Conservation (phyloP, 2,888 invertebrate genomes). For the Euspilapteryx auroguttella region DNA sequence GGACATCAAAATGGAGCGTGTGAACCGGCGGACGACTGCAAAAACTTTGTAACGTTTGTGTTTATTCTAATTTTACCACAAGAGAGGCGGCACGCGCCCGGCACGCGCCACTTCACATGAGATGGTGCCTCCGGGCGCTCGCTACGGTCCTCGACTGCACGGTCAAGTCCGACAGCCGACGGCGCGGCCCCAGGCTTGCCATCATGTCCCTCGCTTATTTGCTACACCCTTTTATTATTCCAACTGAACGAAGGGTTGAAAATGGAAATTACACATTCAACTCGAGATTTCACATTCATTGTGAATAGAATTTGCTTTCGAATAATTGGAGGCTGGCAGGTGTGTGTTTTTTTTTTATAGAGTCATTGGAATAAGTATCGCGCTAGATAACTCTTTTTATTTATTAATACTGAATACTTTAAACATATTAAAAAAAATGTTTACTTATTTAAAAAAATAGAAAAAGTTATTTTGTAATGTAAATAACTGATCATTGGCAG, state of each 20-base stretch:
- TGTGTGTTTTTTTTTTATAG: no score
- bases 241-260: no score
- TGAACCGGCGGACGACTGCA: constrained; percentile 6
- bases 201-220: constrained; percentile 4
- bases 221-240: constrained; percentile 18
- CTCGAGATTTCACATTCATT: constrained; percentile 11
- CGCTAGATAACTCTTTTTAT: no score
- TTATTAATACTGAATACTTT: no score
- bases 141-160: background rate
- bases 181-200: no score
- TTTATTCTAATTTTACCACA: constrained; percentile 21
- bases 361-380: no score
- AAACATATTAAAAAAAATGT: no score
- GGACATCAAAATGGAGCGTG: no score
- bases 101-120: constrained; percentile 20
- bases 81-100: constrained; percentile 21
- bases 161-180: background rate
- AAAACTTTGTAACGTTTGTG: constrained; percentile 12
- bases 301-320: constrained; percentile 4
- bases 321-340: constrained; percentile 5
- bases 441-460: no score
- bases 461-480: no score
- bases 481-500: no score
- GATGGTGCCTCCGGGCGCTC: constrained; percentile 18
- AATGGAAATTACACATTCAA: no score